Percentiles rank a stretch among this genome's conserved stretches.
Conservation (phyloP, 2,113 vertebrate species). For the Genyomyrus donnyi region DNA sequence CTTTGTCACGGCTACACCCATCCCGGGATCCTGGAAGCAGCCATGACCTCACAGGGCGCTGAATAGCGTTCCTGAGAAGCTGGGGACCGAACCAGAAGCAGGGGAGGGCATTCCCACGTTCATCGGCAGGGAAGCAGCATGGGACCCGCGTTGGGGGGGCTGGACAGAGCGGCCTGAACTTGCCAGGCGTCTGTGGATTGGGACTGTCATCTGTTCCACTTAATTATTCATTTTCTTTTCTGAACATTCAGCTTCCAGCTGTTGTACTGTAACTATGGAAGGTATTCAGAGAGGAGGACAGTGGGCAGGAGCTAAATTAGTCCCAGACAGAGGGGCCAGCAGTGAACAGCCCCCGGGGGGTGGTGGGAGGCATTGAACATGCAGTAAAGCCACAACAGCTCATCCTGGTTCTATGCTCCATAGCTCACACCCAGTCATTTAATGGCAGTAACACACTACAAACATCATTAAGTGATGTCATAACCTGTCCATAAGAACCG, state of each 20-base stretch:
- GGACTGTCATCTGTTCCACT: background rate
- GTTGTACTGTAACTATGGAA: background rate
- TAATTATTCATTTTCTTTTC: background rate
- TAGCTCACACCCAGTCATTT: background rate
- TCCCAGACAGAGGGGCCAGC: background rate
- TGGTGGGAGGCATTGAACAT: background rate
- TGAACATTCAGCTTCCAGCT: background rate
- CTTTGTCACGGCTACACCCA: background rate
- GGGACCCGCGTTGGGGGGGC: slow-evolving; percentile 24
- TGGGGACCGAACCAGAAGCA: slow-evolving; percentile 19
- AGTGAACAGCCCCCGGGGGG: background rate
- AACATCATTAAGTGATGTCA: background rate
- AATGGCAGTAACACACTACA: background rate
- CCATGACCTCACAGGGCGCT: background rate
- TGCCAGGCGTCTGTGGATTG: background rate
- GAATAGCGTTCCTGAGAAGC: background rate
- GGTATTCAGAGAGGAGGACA: background rate
- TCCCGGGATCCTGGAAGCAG: background rate
- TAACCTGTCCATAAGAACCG: background rate
- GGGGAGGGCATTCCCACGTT: slow-evolving; percentile 36
- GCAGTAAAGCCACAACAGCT: background rate
- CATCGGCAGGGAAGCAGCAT: slow-evolving; percentile 31
- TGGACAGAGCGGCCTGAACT: slow-evolving; percentile 12
- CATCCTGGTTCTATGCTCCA: background rate
- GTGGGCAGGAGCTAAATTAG: background rate